phyloP scores from a whole-genome alignment of 2,797 vertebrate genomes.

The Cryptoprocta ferox region DNA sequence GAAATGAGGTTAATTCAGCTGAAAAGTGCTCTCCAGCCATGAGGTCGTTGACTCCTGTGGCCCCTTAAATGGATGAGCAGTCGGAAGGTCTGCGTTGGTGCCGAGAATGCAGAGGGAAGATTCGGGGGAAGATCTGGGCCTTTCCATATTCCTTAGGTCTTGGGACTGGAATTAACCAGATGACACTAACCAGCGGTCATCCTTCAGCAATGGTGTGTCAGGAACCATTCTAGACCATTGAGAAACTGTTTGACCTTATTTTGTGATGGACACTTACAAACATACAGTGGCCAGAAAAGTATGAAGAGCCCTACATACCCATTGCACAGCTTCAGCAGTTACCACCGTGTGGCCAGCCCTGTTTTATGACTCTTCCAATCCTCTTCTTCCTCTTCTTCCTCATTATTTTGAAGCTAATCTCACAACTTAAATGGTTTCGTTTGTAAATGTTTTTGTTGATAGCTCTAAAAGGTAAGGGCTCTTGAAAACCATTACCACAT shows the following conservation, averaged over 20 bases:
- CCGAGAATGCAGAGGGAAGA: not conserved
- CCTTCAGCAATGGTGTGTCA: not conserved
- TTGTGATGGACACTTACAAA: constrained; percentile 23
- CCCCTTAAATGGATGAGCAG: not conserved
- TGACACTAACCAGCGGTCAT: not conserved
- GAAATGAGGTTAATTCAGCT: not conserved
- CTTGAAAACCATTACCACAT: not conserved
- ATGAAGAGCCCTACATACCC: not conserved
- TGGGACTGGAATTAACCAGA: not conserved
- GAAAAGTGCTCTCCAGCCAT: not conserved
- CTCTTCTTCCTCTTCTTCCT: not conserved
- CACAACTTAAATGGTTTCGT: not conserved
- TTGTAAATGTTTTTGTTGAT: constrained; percentile 16
- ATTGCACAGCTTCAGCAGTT: not conserved
- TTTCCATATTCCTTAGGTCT: not conserved
- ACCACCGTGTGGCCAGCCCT: not conserved
- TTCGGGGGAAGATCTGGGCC: not conserved
- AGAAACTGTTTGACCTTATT: not conserved
- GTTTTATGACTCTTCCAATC: not conserved
- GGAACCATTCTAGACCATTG: not conserved
- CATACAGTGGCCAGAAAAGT: not conserved
- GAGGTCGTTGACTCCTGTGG: not conserved
- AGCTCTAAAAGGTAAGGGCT: not conserved
- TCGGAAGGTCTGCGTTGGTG: not conserved
- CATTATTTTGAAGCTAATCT: not conserved